phyloP scores from a whole-genome alignment of 2,888 invertebrate genomes.

The Byasa hedistus region DNA sequence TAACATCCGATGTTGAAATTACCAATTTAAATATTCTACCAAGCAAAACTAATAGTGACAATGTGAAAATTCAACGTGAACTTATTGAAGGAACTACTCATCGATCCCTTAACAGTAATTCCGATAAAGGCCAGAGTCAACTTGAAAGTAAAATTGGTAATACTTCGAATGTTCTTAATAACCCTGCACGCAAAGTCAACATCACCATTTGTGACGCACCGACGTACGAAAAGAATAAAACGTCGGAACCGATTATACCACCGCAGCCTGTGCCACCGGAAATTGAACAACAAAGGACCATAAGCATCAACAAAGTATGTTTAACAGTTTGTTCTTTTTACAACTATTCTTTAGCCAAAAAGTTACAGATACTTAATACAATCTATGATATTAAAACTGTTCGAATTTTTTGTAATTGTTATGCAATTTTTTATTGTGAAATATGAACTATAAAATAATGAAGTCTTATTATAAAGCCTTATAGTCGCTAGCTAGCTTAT shows the following conservation, averaged over 20 bases:
- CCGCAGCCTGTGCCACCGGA: slow-evolving; percentile 88
- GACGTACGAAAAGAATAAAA: slow-evolving; percentile 55
- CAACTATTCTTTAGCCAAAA: not conserved
- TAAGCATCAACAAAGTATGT: slow-evolving; percentile 89
- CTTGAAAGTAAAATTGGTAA: slow-evolving; percentile 58
- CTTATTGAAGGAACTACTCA: slow-evolving; percentile 34
- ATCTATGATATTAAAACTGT: not conserved
- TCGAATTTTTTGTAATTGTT: not conserved
- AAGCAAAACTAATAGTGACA: slow-evolving; percentile 32
- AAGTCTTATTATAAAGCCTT: too few relatives aligned
- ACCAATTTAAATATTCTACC: slow-evolving; percentile 9
- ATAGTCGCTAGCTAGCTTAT: too few relatives aligned
- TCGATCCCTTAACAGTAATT: slow-evolving; percentile 31
- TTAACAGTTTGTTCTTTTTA: too few relatives aligned
- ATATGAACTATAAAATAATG: too few relatives aligned
- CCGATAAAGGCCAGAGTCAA: slow-evolving; percentile 37
- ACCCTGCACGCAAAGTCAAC: slow-evolving; percentile 61
- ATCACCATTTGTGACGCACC: slow-evolving; percentile 66
- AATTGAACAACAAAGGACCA: slow-evolving; percentile 89
- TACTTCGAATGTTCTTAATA: slow-evolving; percentile 49
- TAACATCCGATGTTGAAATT: slow-evolving; percentile 33
- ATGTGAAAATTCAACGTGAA: slow-evolving; percentile 31
- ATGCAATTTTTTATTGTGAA: not conserved
- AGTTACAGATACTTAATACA: not conserved
- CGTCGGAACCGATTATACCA: slow-evolving; percentile 74